Evolutionary conservation across 1,140 invertebrate species (phyloP).

Genomic region (Heliconius himera): DNA sequence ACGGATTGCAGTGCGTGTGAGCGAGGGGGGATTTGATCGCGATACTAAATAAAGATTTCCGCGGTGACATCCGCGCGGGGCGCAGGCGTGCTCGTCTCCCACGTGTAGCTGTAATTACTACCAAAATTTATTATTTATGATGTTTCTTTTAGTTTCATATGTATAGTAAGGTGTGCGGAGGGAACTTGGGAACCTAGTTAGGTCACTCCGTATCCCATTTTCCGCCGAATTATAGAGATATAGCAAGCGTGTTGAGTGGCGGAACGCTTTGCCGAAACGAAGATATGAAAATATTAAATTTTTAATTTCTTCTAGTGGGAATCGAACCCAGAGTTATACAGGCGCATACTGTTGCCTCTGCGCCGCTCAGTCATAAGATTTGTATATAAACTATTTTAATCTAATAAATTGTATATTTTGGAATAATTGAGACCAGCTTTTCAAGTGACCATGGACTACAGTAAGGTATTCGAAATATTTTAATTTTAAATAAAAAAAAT

Average conservation of each 20-base stretch:
- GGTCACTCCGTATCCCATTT: not conserved
- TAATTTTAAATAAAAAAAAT: too few relatives aligned
- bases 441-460: too few relatives aligned
- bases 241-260: not conserved
- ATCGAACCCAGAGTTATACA: not conserved
- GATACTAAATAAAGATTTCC: slow-evolving; percentile 75
- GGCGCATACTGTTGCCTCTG: not conserved
- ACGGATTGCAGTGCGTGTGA: slow-evolving; percentile 60
- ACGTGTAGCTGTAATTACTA: slow-evolving; percentile 43
- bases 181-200: not conserved
- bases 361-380: not conserved
- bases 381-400: too few relatives aligned
- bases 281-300: not conserved
- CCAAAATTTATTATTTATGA: not conserved
- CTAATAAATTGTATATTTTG: too few relatives aligned
- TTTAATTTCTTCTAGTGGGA: not conserved
- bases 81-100: slow-evolving; percentile 44
- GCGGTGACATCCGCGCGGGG: slow-evolving; percentile 64
- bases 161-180: not conserved
- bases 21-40: slow-evolving; percentile 62
- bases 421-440: too few relatives aligned
- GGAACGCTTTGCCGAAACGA: not conserved
- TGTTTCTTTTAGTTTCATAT: not conserved
- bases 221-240: not conserved
- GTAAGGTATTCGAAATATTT: too few relatives aligned